Evolutionary conservation across 2,797 vertebrate species (phyloP), one percentile per base, ranked within the genome.

Genomic region (Balearica regulorum): DNA sequence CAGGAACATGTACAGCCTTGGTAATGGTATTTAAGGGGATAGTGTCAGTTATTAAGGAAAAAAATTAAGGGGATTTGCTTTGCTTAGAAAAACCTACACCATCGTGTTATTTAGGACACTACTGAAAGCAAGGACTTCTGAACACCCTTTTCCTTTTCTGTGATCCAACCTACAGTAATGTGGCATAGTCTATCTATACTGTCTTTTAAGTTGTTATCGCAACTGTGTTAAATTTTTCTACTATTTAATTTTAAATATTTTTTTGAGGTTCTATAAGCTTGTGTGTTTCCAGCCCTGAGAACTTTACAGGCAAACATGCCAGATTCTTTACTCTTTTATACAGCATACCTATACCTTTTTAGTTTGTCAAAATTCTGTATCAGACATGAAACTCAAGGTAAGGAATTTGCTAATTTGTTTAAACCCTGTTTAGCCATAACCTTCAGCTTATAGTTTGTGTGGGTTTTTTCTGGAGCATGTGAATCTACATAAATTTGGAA

Each of bases 1-100:
- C 73, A 90, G 90, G 92, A 97, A 95, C 92, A 76, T 94, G 94
- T 76, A 96, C 86, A 85, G 77, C 87, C 91, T 91, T 90, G 81
- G 41, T 91, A 94, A 87, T 81, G 76, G 70, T 85, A 95, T 96
- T 95, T 96, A 96, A 94, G 88, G 94, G 57, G 57, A 86, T 92
- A 90, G 85, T 68, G 79, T 92, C 89, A 89, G 48, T 81, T 89
- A 69, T 44, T 90, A 94, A 64, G 68, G 65, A 48, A 66, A 94
- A 93, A 92, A 92, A 6, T 9, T 39, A 37, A 37, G 64, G 13
- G n/a, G 46, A 39, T 73, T 93, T 78, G 57, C 24, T 96, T 92
- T 66, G 53, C 70, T 89, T 66, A 55, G 83, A 82, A 90, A 90
- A 93, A 68, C 7, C 18, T 83, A 43, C 26, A 72, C 10, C 37